These are phyloP conservation scores for Danio rerio DNA, from an alignment of 2,113 vertebrate species.

Conservation along the genomic window GRCz12tu NC_133177.1:8392001-8392500, in stretches of 20 bases:
- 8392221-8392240: slow-evolving; percentile 33
- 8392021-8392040: background rate
- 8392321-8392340: background rate
- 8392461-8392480: too few relatives aligned
- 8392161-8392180: slow-evolving; percentile 16
- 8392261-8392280: background rate
- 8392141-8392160: too few relatives aligned
- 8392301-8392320: slow-evolving; percentile 4
- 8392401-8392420: too few relatives aligned
- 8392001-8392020: too few relatives aligned
- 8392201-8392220: background rate
- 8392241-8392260: slow-evolving; percentile 26
- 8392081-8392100: background rate
- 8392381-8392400: too few relatives aligned
- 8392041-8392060: too few relatives aligned
- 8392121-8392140: too few relatives aligned
- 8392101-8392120: background rate
- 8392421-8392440: too few relatives aligned
- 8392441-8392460: too few relatives aligned
- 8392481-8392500: too few relatives aligned
- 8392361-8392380: too few relatives aligned
- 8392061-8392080: background rate
- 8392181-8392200: slow-evolving; percentile 35
- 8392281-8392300: slow-evolving; percentile 33
- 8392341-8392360: background rate